These are phyloP conservation scores for Drosophila yakuba DNA, from an alignment of 1,140 invertebrate genomes.

Conservation along the genomic window DNA sequence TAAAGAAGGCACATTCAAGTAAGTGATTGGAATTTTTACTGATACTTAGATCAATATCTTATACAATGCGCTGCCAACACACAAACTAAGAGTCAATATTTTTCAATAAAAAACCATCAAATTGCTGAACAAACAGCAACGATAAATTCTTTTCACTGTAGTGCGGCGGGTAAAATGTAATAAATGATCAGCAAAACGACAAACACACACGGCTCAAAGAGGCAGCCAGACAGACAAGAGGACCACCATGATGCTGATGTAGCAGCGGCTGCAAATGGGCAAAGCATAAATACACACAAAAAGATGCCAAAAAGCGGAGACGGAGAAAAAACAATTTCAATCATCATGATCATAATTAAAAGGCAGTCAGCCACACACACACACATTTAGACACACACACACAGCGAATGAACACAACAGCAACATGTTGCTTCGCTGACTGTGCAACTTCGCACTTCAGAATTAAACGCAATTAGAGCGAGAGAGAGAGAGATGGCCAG, in stretches of 20 bases:
- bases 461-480: slow-evolving; percentile 77
- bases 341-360: slow-evolving; percentile 82
- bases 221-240: slow-evolving; percentile 70
- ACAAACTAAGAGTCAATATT: slow-evolving; percentile 2
- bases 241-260: slow-evolving; percentile 69
- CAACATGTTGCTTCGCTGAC: slow-evolving; percentile 60
- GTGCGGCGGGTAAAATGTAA: slow-evolving; percentile 36
- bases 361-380: slow-evolving; percentile 40
- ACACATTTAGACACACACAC: slow-evolving; percentile 47
- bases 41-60: slow-evolving; percentile 1
- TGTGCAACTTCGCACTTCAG: slow-evolving; percentile 82
- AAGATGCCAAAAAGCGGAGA: slow-evolving; percentile 72
- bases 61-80: background rate
- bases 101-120: slow-evolving; percentile 7
- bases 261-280: slow-evolving; percentile 72
- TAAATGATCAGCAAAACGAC: slow-evolving; percentile 79
- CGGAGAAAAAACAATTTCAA: slow-evolving; percentile 75
- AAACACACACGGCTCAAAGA: slow-evolving; percentile 51
- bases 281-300: slow-evolving; percentile 74
- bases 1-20: background rate
- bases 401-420: slow-evolving; percentile 12
- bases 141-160: slow-evolving; percentile 30
- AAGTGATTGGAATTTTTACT: background rate
- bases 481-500: slow-evolving; percentile 22
- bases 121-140: slow-evolving; percentile 10